Conservation (phyloP, 1,140 invertebrate genomes). For the Lepeophtheirus salmonis region DNA sequence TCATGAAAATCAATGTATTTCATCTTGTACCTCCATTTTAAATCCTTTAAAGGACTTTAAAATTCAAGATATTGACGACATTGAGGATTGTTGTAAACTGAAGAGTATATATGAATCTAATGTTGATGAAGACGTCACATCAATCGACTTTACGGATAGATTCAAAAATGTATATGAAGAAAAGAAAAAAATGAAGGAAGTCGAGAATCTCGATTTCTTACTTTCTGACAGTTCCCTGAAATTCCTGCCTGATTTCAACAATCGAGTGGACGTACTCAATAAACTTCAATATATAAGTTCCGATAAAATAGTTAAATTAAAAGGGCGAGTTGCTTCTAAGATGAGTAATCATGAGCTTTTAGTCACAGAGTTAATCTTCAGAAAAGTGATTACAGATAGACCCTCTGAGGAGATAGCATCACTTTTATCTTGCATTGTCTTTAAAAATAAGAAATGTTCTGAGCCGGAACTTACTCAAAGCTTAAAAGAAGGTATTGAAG, state of each 20-base stretch:
- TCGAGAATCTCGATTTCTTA: slow-evolving; percentile 46
- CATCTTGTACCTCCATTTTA: slow-evolving; percentile 26
- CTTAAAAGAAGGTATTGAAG: slow-evolving; percentile 36
- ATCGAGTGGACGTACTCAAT: slow-evolving; percentile 58
- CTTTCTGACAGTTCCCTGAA: slow-evolving; percentile 64
- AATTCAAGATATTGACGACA: slow-evolving; percentile 31
- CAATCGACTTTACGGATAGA: slow-evolving; percentile 26
- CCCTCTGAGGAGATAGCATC: slow-evolving; percentile 78
- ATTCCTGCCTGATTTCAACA: slow-evolving; percentile 71
- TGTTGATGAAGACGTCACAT: background rate
- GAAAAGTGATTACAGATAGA: slow-evolving; percentile 67
- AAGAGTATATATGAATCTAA: slow-evolving; percentile 34
- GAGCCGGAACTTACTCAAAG: slow-evolving; percentile 35
- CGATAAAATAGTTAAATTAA: slow-evolving; percentile 40
- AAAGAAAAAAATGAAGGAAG: slow-evolving; percentile 47
- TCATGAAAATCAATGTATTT: slow-evolving; percentile 19
- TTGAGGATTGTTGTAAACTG: slow-evolving; percentile 30
- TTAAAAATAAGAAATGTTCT: slow-evolving; percentile 52
- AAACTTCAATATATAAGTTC: slow-evolving; percentile 46
- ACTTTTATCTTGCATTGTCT: slow-evolving; percentile 70
- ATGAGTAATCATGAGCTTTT: slow-evolving; percentile 82
- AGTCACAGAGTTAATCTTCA: slow-evolving; percentile 85
- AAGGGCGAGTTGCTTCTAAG: slow-evolving; percentile 75
- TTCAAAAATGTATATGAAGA: slow-evolving; percentile 49
- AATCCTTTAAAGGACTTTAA: slow-evolving; percentile 36